Evolutionary conservation across 35 echinoderm and acorn worm genomes (phyloP).

Genomic region (Acanthaster planci): DNA sequence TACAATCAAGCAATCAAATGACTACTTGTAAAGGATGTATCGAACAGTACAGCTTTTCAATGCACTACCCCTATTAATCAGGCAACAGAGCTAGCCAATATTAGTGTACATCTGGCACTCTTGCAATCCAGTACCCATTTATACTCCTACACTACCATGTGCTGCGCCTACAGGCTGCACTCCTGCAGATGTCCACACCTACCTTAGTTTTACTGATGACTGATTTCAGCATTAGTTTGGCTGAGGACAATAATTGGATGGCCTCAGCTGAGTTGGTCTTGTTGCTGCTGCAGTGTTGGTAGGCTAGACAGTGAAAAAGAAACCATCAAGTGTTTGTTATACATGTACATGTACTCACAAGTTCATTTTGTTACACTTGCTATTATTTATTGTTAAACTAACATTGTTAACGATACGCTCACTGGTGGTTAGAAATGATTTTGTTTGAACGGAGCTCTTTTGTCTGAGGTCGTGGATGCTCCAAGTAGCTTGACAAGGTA

Average conservation of each 20-base stretch:
- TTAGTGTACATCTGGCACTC: neutral
- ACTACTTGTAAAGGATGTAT: too few relatives aligned
- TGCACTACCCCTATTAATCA: neutral
- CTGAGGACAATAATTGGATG: conserved; percentile 62
- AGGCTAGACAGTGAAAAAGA: conserved; percentile 28
- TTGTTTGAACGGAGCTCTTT: too few relatives aligned
- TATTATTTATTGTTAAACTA: too few relatives aligned
- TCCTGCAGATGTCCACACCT: neutral
- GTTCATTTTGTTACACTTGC: too few relatives aligned
- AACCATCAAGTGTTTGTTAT: too few relatives aligned
- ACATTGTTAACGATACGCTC: too few relatives aligned
- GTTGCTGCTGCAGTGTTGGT: conserved; percentile 29
- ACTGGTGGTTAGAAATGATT: too few relatives aligned
- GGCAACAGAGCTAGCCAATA: neutral
- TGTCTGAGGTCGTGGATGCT: too few relatives aligned
- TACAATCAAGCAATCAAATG: neutral
- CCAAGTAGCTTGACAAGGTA: too few relatives aligned
- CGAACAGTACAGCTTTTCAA: neutral
- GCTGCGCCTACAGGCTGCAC: neutral
- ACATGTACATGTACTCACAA: too few relatives aligned
- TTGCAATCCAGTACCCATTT: neutral
- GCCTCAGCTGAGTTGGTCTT: conserved; percentile 39
- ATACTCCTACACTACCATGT: neutral
- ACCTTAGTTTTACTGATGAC: conserved; percentile 60
- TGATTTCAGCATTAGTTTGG: conserved; percentile 73